Conservation (phyloP, 2,797 vertebrate species). For the Pteropus rufus region DNA sequence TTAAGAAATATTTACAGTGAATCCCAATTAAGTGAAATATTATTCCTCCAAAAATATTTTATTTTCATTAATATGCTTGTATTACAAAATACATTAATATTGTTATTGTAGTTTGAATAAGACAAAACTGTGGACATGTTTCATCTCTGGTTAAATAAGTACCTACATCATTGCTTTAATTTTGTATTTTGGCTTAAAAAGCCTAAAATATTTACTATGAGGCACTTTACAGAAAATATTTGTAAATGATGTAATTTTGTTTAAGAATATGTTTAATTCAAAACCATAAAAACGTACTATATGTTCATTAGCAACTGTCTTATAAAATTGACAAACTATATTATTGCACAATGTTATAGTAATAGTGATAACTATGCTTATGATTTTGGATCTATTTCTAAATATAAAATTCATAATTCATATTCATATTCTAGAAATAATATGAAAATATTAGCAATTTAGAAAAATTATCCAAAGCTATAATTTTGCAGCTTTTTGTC, state of each 20-base stretch:
- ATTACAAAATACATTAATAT: neutral
- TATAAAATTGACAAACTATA: neutral
- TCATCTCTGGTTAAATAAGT: neutral
- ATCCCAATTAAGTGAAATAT: neutral
- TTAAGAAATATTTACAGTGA: neutral
- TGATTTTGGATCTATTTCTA: neutral
- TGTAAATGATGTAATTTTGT: neutral
- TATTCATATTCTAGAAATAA: neutral
- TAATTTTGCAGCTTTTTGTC: neutral
- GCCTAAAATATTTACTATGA: neutral
- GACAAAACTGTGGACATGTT: neutral
- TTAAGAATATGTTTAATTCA: neutral
- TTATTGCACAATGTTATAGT: neutral
- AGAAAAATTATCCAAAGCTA: neutral
- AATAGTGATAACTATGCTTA: neutral
- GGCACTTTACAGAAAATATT: neutral
- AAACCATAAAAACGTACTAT: neutral
- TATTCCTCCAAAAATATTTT: neutral
- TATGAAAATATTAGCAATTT: neutral
- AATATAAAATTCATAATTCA: neutral
- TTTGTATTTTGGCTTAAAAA: neutral
- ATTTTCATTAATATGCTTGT: neutral
- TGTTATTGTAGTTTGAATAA: neutral
- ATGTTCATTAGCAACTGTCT: neutral
- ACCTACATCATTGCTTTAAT: neutral